Evolutionary conservation across 2,888 invertebrate genomes (phyloP).

Genomic region (Octodonta nipae): DNA sequence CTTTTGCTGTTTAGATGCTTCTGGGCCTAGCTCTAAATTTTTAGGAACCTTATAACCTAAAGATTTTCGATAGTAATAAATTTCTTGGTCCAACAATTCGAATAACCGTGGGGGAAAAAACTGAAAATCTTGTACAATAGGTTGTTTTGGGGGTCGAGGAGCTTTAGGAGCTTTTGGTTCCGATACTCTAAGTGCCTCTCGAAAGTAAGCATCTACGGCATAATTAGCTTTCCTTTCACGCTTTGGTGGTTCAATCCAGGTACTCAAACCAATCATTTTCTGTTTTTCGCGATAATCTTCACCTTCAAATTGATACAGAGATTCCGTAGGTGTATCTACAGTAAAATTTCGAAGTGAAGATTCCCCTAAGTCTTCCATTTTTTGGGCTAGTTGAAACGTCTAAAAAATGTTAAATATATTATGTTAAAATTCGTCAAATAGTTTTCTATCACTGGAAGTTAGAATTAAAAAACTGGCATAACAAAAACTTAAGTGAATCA

Average conservation of each 20-base stretch:
- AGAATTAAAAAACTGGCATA: too few species aligned
- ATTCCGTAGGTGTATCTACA: constrained; percentile 75
- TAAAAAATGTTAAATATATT: constrained; percentile 29
- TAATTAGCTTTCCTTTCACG: constrained; percentile 98
- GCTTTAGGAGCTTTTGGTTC: constrained; percentile 98
- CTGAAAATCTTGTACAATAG: constrained; percentile 98
- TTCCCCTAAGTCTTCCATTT: constrained; percentile 80
- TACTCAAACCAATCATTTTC: constrained; percentile 71
- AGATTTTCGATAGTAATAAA: constrained; percentile 89
- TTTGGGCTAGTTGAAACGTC: constrained; percentile 83
- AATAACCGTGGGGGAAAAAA: constrained; percentile 96
- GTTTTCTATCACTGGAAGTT: too few species aligned
- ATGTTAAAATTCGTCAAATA: too few species aligned
- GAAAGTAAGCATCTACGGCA: constrained; percentile 94
- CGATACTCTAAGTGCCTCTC: constrained; percentile 86
- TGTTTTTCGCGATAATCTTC: constrained; percentile 94
- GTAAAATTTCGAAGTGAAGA: constrained; percentile 85
- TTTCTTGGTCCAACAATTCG: constrained; percentile 94
- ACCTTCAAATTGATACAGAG: constrained; percentile 95
- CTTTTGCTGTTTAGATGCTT: constrained; percentile 81
- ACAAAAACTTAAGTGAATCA: too few species aligned
- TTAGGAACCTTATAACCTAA: constrained; percentile 90
- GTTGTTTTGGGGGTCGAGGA: constrained; percentile 95
- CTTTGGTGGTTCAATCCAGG: constrained; percentile 99
- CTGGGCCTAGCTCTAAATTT: constrained; percentile 84